These are phyloP conservation scores for Tanypteryx hageni DNA, from an alignment of 2,888 invertebrate genomes.

Conservation along the genomic window DNA sequence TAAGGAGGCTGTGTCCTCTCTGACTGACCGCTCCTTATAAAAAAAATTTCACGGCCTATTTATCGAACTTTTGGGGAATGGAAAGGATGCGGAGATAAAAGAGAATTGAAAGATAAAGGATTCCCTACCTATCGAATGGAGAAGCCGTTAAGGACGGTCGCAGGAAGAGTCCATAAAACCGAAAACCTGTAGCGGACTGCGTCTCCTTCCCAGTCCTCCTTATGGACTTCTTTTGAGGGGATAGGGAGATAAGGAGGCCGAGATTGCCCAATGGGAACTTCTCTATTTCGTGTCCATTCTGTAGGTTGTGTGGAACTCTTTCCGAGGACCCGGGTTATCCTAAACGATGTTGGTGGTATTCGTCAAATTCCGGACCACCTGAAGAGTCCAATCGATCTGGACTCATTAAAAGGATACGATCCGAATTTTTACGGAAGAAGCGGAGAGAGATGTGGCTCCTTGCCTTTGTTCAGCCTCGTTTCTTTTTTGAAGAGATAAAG, in stretches of 20 bases:
- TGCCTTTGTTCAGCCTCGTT: no score
- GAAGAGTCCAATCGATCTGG: constrained; percentile 34
- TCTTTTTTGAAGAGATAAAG: no score
- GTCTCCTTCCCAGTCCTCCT: neutral
- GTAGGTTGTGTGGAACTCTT: no score
- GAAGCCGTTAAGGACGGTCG: neutral
- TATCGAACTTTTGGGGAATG: neutral
- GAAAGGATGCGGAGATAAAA: neutral
- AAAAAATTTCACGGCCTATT: no score
- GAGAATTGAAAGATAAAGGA: neutral
- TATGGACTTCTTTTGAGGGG: neutral
- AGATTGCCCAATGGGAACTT: neutral
- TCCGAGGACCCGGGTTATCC: no score
- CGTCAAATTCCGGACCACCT: constrained; percentile 47
- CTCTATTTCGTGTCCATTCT: neutral
- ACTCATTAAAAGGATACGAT: constrained; percentile 34
- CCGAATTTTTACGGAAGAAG: neutral
- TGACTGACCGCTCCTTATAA: no score
- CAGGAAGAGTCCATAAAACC: no score
- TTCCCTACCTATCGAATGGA: neutral
- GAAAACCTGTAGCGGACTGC: no score
- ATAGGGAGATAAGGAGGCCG: neutral
- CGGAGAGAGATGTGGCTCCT: no score
- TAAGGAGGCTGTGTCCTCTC: no score
- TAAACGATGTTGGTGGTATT: neutral